Percentiles rank a stretch among this genome's conserved stretches.
phyloP scores from a whole-genome alignment of 1,140 invertebrate genomes.

The Eciton burchellii region DNA sequence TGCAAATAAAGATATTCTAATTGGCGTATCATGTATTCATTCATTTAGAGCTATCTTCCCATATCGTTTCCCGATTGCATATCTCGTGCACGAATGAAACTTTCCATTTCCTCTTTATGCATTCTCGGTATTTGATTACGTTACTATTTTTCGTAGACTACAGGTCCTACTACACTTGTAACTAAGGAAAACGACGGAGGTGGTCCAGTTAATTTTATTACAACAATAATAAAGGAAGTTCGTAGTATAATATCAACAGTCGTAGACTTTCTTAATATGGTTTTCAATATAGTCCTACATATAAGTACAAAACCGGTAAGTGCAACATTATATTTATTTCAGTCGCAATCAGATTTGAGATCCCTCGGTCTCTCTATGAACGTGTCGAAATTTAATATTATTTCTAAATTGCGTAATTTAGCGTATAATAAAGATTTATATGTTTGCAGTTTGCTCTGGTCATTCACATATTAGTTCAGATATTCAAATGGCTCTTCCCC shows the following conservation, averaged over 20 bases:
- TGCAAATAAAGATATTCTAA: neutral
- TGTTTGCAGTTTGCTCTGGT: neutral
- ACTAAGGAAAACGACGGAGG: neutral
- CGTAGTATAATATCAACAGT: no score
- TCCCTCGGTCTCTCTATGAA: neutral
- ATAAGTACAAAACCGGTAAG: no score
- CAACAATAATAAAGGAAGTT: no score
- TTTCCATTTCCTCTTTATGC: neutral
- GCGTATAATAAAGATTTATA: slow-evolving; percentile 6
- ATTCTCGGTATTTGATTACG: slow-evolving; percentile 1
- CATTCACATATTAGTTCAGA: neutral
- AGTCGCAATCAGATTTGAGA: neutral
- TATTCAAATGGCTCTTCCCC: neutral
- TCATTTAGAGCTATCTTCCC: slow-evolving; percentile 7
- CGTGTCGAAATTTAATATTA: slow-evolving; percentile 5
- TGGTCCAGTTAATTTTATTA: neutral
- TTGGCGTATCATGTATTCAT: neutral
- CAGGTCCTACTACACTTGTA: neutral
- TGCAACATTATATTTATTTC: neutral
- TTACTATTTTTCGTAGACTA: slow-evolving; percentile 1
- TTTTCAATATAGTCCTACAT: no score
- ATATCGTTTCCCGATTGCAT: neutral
- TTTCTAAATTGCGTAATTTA: neutral
- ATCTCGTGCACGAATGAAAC: neutral
- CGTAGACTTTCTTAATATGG: no score